phyloP scores from a whole-genome alignment of 2,888 invertebrate species.

The Plagodis pulveraria region DNA sequence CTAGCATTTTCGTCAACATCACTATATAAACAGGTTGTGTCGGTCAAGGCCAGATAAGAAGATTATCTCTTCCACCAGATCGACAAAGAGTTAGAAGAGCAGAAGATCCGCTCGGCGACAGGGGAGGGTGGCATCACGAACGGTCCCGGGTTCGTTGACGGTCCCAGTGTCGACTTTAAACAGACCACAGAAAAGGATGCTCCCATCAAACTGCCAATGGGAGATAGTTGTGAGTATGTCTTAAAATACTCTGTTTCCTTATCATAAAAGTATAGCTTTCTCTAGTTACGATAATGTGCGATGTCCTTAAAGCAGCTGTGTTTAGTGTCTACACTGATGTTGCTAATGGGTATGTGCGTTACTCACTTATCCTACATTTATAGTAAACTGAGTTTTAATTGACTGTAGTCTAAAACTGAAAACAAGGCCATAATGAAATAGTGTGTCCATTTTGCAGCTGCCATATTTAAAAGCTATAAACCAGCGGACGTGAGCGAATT shows the following conservation, averaged over 20 bases:
- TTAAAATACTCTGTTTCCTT: neutral
- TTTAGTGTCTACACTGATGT: conserved; percentile 5
- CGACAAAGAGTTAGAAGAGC: conserved; percentile 75
- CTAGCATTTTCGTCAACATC: no score
- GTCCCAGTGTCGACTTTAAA: conserved; percentile 59
- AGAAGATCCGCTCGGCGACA: conserved; percentile 66
- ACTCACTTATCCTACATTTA: no score
- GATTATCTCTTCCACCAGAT: conserved; percentile 51
- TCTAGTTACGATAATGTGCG: no score
- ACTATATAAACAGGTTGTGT: no score
- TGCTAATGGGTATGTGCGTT: no score
- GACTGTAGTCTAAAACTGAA: no score
- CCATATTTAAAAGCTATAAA: no score
- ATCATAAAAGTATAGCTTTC: no score
- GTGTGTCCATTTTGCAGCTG: neutral
- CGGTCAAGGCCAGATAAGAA: no score
- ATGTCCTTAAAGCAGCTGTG: no score
- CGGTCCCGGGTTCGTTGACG: conserved; percentile 45
- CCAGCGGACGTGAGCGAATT: no score
- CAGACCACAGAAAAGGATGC: conserved; percentile 55
- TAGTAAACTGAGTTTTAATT: no score
- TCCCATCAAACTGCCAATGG: conserved; percentile 75
- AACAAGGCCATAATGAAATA: neutral
- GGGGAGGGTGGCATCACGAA: conserved; percentile 44
- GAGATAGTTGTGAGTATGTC: conserved; percentile 60